Evolutionary conservation across 37 sponge, comb jelly and placozoan species (phyloP).

Genomic region (Geodia barretti): DNA sequence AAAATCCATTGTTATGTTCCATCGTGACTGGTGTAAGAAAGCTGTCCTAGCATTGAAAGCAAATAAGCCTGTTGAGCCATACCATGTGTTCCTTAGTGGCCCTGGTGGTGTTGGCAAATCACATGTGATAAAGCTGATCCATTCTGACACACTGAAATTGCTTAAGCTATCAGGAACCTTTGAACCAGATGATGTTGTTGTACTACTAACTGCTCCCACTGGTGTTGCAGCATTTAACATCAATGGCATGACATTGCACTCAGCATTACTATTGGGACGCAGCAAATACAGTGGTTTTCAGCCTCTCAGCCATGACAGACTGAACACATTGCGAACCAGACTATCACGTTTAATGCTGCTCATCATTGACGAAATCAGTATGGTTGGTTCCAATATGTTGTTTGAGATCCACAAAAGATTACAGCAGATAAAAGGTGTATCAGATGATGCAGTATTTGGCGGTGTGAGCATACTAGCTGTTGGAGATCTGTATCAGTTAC

Average conservation of each 20-base stretch:
- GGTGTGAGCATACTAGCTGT: conserved; percentile 30
- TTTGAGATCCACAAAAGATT: conserved; percentile 30
- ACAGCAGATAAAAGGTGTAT: conserved; percentile 26
- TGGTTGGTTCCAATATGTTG: conserved; percentile 48
- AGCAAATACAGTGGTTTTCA: conserved; percentile 3
- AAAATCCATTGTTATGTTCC: conserved; percentile 17
- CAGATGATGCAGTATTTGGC: conserved; percentile 23
- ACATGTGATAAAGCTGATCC: conserved; percentile 38
- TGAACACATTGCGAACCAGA: conserved; percentile 16
- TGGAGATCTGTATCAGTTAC: conserved; percentile 55
- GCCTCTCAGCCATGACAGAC: conserved; percentile 18
- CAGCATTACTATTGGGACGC: conserved; percentile 25
- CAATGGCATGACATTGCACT: conserved; percentile 46
- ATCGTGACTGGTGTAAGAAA: conserved; percentile 33
- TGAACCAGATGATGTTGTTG: conserved; percentile 33
- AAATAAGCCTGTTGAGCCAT: conserved; percentile 24
- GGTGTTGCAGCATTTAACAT: conserved; percentile 59
- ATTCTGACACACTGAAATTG: conserved; percentile 25
- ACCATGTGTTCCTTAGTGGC: conserved; percentile 38
- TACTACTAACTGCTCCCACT: conserved; percentile 51
- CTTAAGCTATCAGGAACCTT: conserved; percentile 1
- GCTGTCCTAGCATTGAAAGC: conserved; percentile 32
- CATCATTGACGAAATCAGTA: conserved; percentile 62
- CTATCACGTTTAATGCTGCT: conserved; percentile 27
- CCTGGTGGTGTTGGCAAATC: conserved; percentile 61